Conservation (phyloP, 1,140 invertebrate species). For the Platorchestia sp. region DNA sequence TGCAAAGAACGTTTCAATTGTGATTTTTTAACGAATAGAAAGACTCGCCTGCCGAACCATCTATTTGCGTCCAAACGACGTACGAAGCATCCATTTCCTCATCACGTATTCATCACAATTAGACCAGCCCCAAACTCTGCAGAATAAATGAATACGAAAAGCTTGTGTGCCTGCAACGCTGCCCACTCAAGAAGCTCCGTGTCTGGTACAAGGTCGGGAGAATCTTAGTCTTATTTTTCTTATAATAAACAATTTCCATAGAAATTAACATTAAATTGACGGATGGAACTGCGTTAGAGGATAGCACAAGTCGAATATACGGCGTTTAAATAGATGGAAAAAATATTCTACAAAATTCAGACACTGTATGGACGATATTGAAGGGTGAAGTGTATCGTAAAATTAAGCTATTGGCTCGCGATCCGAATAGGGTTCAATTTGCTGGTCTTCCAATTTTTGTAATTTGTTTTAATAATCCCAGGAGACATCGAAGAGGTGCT, state of each 20-base stretch:
- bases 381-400: neutral
- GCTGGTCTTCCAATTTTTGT: constrained; percentile 17
- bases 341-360: neutral
- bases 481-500: constrained; percentile 10
- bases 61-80: neutral
- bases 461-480: constrained; percentile 37
- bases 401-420: neutral
- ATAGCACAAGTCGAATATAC: neutral
- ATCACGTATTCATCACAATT: neutral
- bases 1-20: neutral
- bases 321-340: neutral
- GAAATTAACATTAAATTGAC: neutral
- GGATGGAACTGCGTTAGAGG: too few relatives aligned
- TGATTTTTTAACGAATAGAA: neutral
- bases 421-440: neutral
- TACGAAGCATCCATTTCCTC: neutral
- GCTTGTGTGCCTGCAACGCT: neutral
- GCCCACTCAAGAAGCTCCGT: neutral
- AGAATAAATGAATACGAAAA: neutral
- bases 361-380: neutral
- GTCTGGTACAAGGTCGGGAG: neutral
- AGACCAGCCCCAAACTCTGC: neutral
- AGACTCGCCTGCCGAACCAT: neutral
- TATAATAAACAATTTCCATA: neutral
- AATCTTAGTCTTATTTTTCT: neutral